Conservation (phyloP, 1,140 invertebrate genomes). For the Pogonognathellus flavescens region DNA sequence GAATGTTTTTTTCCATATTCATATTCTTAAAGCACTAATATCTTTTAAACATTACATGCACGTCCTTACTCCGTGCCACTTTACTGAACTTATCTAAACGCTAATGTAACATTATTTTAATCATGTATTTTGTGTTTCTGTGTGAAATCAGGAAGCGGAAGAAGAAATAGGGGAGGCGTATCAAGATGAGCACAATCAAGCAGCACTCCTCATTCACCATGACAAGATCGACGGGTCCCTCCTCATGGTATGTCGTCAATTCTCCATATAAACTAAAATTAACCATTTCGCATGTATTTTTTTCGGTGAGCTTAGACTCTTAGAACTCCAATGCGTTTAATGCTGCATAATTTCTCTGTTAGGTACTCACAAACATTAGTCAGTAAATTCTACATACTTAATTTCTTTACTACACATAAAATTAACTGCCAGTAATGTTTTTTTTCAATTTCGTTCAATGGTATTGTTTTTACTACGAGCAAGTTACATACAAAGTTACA, state of each 20-base stretch:
- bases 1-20: conserved; percentile 4
- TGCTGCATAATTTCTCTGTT: too few species aligned
- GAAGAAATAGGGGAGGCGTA: conserved; percentile 85
- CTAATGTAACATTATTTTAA: not conserved
- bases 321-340: too few species aligned
- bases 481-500: too few species aligned
- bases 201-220: conserved; percentile 84
- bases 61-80: conserved; percentile 16
- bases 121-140: conserved; percentile 28
- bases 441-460: too few species aligned
- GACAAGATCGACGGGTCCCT: conserved; percentile 82
- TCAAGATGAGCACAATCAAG: conserved; percentile 86
- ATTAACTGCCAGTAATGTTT: too few species aligned
- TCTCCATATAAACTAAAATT: not conserved
- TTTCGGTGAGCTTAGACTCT: too few species aligned
- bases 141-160: conserved; percentile 51
- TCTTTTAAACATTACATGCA: not conserved
- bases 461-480: too few species aligned
- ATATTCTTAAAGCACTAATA: not conserved
- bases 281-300: too few species aligned
- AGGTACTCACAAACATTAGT: too few species aligned
- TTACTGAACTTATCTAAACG: not conserved
- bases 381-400: too few species aligned
- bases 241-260: conserved; percentile 81
- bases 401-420: too few species aligned